Percentiles rank a stretch among this genome's conserved stretches.
Conservation (phyloP, 2,797 vertebrate species). For the Pristis pectinata region DNA sequence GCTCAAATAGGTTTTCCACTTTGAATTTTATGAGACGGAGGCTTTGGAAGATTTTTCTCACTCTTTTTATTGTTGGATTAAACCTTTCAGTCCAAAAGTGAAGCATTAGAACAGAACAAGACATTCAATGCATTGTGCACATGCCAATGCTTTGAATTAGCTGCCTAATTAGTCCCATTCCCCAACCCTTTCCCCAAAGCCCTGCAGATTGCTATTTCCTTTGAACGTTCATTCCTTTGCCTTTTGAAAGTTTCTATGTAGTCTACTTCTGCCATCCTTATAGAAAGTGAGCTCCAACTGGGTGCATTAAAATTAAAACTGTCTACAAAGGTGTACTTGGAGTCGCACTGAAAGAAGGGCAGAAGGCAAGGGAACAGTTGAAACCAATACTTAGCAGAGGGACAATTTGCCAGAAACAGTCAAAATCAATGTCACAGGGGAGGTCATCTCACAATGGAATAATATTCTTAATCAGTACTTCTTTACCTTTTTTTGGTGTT, state of each 20-base stretch:
- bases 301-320: background rate
- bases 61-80: background rate
- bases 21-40: slow-evolving; percentile 7
- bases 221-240: background rate
- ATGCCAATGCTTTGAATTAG: background rate
- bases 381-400: background rate
- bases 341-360: background rate
- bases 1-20: background rate
- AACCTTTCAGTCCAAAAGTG: background rate
- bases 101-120: background rate
- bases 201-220: background rate
- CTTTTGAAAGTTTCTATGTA: background rate
- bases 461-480: background rate
- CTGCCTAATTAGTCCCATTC: background rate
- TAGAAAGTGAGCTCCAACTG: background rate
- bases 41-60: background rate
- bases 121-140: background rate
- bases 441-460: background rate
- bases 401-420: background rate
- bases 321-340: background rate
- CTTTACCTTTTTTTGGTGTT: background rate
- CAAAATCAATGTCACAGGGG: background rate
- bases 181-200: background rate
- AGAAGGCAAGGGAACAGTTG: background rate
- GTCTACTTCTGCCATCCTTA: background rate